These are phyloP conservation scores for Nymphalis io DNA, from an alignment of 1,140 invertebrate species.

Conservation along the genomic window DNA sequence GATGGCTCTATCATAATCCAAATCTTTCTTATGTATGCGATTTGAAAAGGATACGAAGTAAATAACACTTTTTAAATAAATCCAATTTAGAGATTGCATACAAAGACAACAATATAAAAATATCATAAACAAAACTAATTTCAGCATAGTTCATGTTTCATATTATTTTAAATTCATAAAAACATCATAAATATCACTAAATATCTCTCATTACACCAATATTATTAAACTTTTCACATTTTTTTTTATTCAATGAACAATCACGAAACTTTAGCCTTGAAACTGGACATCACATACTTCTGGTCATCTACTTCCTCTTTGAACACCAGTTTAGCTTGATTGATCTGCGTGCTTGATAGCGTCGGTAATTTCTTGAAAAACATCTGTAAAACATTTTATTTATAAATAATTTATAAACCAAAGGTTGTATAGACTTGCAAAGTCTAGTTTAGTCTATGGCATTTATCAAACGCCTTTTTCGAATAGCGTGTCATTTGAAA, in stretches of 20 bases:
- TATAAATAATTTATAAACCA: neutral
- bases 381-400: conserved; percentile 53
- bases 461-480: too few relatives aligned
- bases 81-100: too few relatives aligned
- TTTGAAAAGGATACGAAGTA: too few relatives aligned
- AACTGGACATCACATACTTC: neutral
- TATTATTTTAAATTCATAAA: too few relatives aligned
- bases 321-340: conserved; percentile 56
- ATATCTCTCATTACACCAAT: neutral
- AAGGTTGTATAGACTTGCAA: neutral
- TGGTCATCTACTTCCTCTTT: conserved; percentile 39
- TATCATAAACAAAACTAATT: too few relatives aligned
- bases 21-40: too few relatives aligned
- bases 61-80: too few relatives aligned
- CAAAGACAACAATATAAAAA: too few relatives aligned
- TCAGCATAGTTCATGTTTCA: too few relatives aligned
- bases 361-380: conserved; percentile 63
- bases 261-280: neutral
- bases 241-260: neutral
- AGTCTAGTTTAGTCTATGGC: too few relatives aligned
- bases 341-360: conserved; percentile 48
- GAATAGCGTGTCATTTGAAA: too few relatives aligned
- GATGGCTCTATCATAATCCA: too few relatives aligned
- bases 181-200: neutral
- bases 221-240: neutral